Evolutionary conservation across 2,797 vertebrate genomes (phyloP).

Genomic region (Lagodon rhomboides): DNA sequence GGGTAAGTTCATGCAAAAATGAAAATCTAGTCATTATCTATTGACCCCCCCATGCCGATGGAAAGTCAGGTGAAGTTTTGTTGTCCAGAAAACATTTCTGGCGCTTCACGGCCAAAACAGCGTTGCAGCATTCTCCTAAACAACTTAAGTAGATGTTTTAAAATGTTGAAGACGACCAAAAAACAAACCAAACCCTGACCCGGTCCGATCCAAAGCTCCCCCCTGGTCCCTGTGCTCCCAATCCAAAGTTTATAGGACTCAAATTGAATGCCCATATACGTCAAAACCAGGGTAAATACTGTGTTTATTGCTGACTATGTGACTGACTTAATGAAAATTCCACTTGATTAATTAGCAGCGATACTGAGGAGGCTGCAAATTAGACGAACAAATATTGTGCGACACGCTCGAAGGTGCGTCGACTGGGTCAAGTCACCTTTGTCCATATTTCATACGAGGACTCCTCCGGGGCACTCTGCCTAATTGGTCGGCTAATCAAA

Average conservation of each 20-base stretch:
- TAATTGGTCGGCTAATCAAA: conserved; percentile 82
- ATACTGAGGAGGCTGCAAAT: conserved; percentile 44
- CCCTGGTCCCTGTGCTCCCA: too few relatives aligned
- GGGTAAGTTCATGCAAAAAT: too few relatives aligned
- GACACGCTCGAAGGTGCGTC: conserved; percentile 35
- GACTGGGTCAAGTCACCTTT: conserved; percentile 59
- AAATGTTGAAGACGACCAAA: too few relatives aligned
- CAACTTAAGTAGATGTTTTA: too few relatives aligned
- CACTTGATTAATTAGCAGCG: conserved; percentile 59
- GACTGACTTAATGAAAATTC: conserved; percentile 40
- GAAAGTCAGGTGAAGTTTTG: too few relatives aligned
- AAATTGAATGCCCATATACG: background rate
- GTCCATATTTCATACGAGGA: conserved; percentile 35
- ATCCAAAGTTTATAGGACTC: conserved; percentile 7
- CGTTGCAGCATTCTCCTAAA: too few relatives aligned
- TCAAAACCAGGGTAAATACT: conserved; percentile 5
- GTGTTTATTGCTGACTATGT: background rate
- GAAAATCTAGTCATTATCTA: too few relatives aligned
- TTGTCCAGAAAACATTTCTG: too few relatives aligned
- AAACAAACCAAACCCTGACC: too few relatives aligned
- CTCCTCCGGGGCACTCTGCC: conserved; percentile 66
- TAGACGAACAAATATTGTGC: conserved; percentile 61
- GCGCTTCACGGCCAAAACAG: too few relatives aligned
- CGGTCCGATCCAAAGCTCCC: too few relatives aligned
- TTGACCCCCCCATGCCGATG: too few relatives aligned